phyloP scores from a whole-genome alignment of 2,113 vertebrate genomes.

The Chitala chitala region DNA sequence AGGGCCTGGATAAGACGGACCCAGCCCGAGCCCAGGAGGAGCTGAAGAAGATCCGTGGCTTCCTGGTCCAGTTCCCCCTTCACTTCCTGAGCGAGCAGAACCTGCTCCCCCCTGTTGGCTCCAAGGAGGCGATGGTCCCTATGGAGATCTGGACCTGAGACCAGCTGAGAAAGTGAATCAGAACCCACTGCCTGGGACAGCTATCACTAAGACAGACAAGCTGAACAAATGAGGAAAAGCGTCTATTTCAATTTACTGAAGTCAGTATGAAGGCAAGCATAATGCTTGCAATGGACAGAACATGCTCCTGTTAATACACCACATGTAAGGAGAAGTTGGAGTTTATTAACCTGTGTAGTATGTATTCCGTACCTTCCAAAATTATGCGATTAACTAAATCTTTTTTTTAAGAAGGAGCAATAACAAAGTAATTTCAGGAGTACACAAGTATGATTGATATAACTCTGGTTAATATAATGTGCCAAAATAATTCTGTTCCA shows the following conservation, averaged over 20 bases:
- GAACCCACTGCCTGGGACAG: not conserved
- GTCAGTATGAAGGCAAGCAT: not conserved
- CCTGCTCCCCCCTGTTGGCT: conserved; percentile 88
- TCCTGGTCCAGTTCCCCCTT: conserved; percentile 95
- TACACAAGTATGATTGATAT: not conserved
- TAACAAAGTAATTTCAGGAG: too few relatives aligned
- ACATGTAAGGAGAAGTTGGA: too few relatives aligned
- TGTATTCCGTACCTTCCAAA: too few relatives aligned
- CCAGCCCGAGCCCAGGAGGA: conserved; percentile 75
- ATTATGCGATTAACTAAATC: too few relatives aligned
- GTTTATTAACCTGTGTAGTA: too few relatives aligned
- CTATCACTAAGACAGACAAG: too few relatives aligned
- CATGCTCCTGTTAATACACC: too few relatives aligned
- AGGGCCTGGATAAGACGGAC: conserved; percentile 73
- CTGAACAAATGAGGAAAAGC: not conserved
- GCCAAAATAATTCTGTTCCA: not conserved
- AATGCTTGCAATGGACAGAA: not conserved
- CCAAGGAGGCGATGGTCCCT: conserved; percentile 91
- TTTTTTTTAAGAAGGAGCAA: too few relatives aligned
- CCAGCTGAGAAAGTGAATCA: not conserved
- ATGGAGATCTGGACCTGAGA: conserved; percentile 92
- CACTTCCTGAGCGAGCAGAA: conserved; percentile 87
- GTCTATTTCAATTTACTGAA: too few relatives aligned
- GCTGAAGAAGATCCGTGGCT: conserved; percentile 86
- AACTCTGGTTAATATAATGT: not conserved